Percentiles rank a stretch among this genome's conserved stretches.
Evolutionary conservation across 2,888 invertebrate species (phyloP).

Genomic region (Phymatocera aterrima): DNA sequence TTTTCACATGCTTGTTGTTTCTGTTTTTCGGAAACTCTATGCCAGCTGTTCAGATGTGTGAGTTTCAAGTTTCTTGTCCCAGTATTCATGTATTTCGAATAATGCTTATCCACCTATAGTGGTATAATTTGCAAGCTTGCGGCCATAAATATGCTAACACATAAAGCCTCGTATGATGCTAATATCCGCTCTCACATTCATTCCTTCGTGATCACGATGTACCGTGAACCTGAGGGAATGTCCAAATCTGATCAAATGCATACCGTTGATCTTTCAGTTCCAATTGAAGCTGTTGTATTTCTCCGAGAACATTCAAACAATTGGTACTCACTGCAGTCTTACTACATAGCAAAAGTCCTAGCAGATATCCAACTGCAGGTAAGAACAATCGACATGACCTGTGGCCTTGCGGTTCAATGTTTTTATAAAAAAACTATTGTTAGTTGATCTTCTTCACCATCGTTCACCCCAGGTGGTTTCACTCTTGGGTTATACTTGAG

Average conservation of each 20-base stretch:
- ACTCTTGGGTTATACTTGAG: too few relatives aligned
- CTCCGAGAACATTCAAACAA: constrained; percentile 85
- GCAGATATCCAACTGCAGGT: constrained; percentile 87
- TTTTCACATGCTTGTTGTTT: constrained; percentile 80
- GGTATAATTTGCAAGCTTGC: too few relatives aligned
- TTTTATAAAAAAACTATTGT: not conserved
- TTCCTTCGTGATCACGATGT: too few relatives aligned
- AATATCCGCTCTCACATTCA: too few relatives aligned
- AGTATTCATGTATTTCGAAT: not conserved
- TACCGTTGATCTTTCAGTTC: constrained; percentile 76
- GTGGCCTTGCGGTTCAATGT: too few relatives aligned
- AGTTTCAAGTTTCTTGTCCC: constrained; percentile 70
- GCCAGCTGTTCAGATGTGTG: constrained; percentile 81
- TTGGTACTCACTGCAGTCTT: constrained; percentile 85
- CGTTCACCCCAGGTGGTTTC: too few relatives aligned
- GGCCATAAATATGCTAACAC: too few relatives aligned
- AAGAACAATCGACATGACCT: constrained; percentile 36
- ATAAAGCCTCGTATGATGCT: too few relatives aligned
- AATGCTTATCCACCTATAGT: too few relatives aligned
- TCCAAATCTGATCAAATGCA: not conserved
- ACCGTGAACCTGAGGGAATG: not conserved
- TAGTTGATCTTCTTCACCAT: too few relatives aligned
- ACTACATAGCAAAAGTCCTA: constrained; percentile 85
- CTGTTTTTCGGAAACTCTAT: constrained; percentile 80
- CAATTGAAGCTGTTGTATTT: constrained; percentile 84